A percentile compares a stretch with the other conserved stretches of the same genome.
phyloP scores from a whole-genome alignment of 2,888 invertebrate genomes.

The Melinopterus prodromus region DNA sequence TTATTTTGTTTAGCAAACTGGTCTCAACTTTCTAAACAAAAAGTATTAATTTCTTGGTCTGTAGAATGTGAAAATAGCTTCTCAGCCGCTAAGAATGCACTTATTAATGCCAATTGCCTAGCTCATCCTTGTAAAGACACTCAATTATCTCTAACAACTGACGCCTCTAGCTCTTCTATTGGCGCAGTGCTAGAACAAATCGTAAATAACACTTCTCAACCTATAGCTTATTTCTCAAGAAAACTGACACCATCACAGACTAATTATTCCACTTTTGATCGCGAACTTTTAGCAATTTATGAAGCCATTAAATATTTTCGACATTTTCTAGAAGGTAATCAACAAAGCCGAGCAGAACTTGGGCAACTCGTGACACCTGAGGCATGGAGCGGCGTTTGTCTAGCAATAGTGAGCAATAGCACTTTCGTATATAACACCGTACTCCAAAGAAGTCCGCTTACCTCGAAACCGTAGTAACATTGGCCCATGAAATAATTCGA shows the following conservation, averaged over 20 bases:
- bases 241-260: conserved; percentile 50
- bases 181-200: conserved; percentile 55
- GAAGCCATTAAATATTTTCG: conserved; percentile 53
- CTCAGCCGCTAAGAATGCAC: conserved; percentile 25
- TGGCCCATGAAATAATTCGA: no score
- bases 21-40: not conserved
- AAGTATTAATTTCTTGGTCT: conserved; percentile 6
- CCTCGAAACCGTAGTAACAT: no score
- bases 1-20: not conserved
- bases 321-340: conserved; percentile 55
- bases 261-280: conserved; percentile 56
- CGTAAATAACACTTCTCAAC: conserved; percentile 47
- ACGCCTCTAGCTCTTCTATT: conserved; percentile 55
- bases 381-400: no score
- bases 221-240: conserved; percentile 54
- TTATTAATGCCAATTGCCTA: conserved; percentile 39
- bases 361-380: no score
- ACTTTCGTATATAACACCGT: no score
- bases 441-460: no score
- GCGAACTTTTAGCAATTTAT: conserved; percentile 56
- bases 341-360: no score
- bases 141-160: conserved; percentile 49
- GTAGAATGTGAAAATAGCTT: conserved; percentile 5
- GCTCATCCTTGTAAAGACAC: conserved; percentile 42
- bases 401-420: no score